phyloP scores from a whole-genome alignment of 1,140 invertebrate species.

The Amphibalanus amphitrite region DNA sequence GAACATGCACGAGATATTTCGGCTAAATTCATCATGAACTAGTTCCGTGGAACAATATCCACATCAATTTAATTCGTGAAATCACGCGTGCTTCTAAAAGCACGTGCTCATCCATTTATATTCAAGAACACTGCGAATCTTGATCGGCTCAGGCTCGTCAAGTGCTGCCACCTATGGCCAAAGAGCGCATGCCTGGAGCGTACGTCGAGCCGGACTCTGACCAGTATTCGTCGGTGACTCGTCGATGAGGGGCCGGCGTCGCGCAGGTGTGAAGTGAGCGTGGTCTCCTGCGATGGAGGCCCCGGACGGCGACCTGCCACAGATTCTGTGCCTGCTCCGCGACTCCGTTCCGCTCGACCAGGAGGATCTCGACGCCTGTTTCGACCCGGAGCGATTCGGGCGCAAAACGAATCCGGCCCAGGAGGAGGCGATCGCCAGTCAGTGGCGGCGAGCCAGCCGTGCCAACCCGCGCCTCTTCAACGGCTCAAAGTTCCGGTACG shows the following conservation, averaged over 20 bases:
- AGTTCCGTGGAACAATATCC: no score
- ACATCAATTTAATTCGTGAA: no score
- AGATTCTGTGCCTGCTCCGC: background rate
- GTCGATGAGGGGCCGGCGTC: background rate
- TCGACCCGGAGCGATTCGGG: slow-evolving; percentile 8
- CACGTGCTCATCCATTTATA: no score
- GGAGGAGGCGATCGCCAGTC: slow-evolving; percentile 9
- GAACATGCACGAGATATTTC: no score
- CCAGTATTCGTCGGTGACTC: background rate
- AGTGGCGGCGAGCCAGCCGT: slow-evolving; percentile 8
- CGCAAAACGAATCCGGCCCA: slow-evolving; percentile 2
- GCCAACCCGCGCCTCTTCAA: slow-evolving; percentile 13
- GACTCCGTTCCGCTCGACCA: background rate
- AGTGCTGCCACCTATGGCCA: background rate
- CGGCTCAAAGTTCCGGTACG: slow-evolving; percentile 12
- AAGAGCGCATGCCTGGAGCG: background rate
- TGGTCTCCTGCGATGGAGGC: background rate
- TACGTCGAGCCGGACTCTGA: background rate
- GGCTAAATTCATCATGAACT: no score
- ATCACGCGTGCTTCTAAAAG: no score
- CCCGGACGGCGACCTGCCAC: background rate
- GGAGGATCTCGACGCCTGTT: slow-evolving; percentile 9
- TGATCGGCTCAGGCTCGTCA: no score
- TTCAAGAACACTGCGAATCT: no score
- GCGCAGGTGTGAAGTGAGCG: background rate